phyloP scores from a whole-genome alignment of 2,113 vertebrate species.

The Carettochelys insculpta region DNA sequence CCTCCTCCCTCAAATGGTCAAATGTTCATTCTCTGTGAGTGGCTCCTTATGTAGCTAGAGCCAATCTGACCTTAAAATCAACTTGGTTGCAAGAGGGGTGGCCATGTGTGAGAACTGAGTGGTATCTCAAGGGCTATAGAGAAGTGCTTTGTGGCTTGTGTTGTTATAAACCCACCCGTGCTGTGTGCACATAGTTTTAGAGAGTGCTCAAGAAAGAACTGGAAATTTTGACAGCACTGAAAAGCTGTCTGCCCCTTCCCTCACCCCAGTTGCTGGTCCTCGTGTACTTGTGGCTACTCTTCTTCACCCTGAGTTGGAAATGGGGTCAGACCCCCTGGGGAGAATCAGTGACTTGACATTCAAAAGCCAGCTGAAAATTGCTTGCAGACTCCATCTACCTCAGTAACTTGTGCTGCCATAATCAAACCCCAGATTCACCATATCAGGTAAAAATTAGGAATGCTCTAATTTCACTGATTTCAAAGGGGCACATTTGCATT shows the following conservation, averaged over 20 bases:
- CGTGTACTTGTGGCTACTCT: neutral
- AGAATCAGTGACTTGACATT: neutral
- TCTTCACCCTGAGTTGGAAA: neutral
- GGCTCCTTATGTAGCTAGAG: neutral
- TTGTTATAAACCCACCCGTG: neutral
- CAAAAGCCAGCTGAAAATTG: neutral
- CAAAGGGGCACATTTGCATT: fast-evolving
- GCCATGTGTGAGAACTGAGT: neutral
- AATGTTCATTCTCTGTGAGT: neutral
- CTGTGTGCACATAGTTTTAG: neutral
- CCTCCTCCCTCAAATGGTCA: neutral
- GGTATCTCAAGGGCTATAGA: neutral
- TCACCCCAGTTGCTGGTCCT: neutral
- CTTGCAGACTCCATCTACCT: fast-evolving
- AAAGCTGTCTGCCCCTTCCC: neutral
- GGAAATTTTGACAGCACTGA: neutral
- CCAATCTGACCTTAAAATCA: neutral
- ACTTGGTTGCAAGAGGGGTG: neutral
- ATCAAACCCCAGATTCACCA: neutral
- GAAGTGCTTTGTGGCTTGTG: neutral
- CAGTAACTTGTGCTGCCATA: neutral
- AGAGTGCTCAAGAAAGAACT: neutral
- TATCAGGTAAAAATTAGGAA: no score
- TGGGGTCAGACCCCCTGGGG: neutral
- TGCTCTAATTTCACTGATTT: neutral